phyloP scores from a whole-genome alignment of 2,113 vertebrate species.

The Aegithalos caudatus region DNA sequence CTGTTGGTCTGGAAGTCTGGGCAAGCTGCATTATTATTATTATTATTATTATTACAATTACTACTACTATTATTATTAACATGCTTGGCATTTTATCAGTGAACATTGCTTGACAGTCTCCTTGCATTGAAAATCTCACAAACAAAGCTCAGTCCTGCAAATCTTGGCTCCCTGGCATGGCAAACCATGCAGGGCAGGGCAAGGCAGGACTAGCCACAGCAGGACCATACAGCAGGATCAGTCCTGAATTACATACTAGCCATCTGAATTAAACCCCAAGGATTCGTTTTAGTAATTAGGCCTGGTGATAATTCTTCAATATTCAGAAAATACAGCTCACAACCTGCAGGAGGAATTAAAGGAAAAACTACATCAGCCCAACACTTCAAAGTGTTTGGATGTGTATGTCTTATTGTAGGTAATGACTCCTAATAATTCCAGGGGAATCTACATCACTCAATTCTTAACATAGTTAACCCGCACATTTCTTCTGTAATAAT shows the following conservation, averaged over 20 bases:
- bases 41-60: neutral
- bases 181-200: rapidly evolving
- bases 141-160: neutral
- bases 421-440: neutral
- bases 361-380: neutral
- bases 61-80: neutral
- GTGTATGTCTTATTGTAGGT: neutral
- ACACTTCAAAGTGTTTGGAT: neutral
- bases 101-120: rapidly evolving
- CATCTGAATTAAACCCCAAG: neutral
- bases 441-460: neutral
- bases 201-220: neutral
- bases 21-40: neutral
- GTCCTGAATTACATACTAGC: neutral
- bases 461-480: neutral
- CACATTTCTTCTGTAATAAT: neutral
- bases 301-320: neutral
- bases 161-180: neutral
- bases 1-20: neutral
- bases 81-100: neutral
- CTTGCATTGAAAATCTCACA: neutral
- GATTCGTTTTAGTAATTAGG: neutral
- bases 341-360: neutral
- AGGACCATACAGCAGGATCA: neutral
- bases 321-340: neutral